Conservation (phyloP, 1,140 invertebrate species). For the Drosophila littoralis region DNA sequence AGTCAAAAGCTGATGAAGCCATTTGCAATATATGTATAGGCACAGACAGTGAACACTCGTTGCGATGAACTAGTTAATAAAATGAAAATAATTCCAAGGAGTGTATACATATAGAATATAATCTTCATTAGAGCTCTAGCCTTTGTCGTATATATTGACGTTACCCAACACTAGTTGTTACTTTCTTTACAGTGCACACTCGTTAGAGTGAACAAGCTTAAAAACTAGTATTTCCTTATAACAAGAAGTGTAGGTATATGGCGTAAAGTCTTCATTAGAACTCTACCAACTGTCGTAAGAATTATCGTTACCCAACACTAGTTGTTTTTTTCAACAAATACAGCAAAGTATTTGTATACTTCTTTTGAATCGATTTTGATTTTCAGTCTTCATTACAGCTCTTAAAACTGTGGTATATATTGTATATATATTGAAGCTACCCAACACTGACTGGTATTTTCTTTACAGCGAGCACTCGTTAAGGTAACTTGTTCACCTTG, state of each 20-base stretch:
- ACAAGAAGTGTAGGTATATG: neutral
- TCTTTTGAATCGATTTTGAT: too few relatives aligned
- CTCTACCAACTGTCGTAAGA: neutral
- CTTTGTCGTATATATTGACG: too few relatives aligned
- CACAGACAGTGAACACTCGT: conserved; percentile 5
- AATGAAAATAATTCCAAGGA: too few relatives aligned
- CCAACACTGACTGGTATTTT: neutral
- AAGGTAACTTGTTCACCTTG: too few relatives aligned
- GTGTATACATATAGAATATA: neutral
- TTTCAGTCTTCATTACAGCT: too few relatives aligned
- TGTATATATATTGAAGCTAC: too few relatives aligned
- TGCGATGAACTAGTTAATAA: neutral
- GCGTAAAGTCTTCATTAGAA: neutral
- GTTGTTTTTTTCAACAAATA: too few relatives aligned
- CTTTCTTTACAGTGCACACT: neutral
- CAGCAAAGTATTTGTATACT: too few relatives aligned
- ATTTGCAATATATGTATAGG: conserved; percentile 45
- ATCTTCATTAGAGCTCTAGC: too few relatives aligned
- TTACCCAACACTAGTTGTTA: too few relatives aligned
- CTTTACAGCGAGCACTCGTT: neutral
- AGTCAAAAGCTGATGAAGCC: conserved; percentile 66
- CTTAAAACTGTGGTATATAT: too few relatives aligned
- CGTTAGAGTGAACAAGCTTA: neutral
- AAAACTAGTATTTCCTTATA: too few relatives aligned
- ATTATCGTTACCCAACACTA: neutral